Percentiles rank a stretch among this genome's conserved stretches.
phyloP scores from a whole-genome alignment of 2,113 vertebrate species.

The Zapus hudsonius region DNA sequence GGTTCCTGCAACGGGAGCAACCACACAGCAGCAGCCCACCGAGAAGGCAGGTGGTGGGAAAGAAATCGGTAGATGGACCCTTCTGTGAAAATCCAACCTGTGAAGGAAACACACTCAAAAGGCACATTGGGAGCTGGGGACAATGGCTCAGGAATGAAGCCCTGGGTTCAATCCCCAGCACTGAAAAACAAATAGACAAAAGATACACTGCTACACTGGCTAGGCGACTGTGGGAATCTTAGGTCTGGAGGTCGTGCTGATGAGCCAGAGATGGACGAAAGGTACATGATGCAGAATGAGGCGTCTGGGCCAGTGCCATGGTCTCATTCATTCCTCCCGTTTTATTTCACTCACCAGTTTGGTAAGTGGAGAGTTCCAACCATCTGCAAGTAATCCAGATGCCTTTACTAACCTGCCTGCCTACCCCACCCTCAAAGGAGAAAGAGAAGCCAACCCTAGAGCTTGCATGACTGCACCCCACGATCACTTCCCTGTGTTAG shows the following conservation, averaged over 20 bases:
- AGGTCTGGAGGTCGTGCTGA: not conserved
- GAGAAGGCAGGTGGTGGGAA: not conserved
- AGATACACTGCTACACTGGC: not conserved
- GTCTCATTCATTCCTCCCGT: not conserved
- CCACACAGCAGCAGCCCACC: not conserved
- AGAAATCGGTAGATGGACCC: too few species aligned
- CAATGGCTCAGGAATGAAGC: not conserved
- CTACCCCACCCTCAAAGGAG: not conserved
- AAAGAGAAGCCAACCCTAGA: not conserved
- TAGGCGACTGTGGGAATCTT: not conserved
- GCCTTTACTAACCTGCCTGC: slow-evolving; percentile 38
- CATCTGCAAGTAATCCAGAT: slow-evolving; percentile 36
- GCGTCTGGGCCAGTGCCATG: fast-evolving
- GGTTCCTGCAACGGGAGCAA: not conserved
- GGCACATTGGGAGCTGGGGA: not conserved
- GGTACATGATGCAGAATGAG: not conserved
- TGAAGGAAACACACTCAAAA: not conserved
- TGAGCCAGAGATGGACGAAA: not conserved
- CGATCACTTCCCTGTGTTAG: slow-evolving; percentile 62
- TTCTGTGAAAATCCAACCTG: not conserved
- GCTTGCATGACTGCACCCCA: not conserved
- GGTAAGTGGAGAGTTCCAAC: not conserved
- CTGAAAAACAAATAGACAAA: too few species aligned
- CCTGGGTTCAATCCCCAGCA: not conserved
- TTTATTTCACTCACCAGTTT: not conserved